These are phyloP conservation scores for Streptopelia turtur DNA, from an alignment of 2,797 vertebrate species.

Conservation along the genomic window DNA sequence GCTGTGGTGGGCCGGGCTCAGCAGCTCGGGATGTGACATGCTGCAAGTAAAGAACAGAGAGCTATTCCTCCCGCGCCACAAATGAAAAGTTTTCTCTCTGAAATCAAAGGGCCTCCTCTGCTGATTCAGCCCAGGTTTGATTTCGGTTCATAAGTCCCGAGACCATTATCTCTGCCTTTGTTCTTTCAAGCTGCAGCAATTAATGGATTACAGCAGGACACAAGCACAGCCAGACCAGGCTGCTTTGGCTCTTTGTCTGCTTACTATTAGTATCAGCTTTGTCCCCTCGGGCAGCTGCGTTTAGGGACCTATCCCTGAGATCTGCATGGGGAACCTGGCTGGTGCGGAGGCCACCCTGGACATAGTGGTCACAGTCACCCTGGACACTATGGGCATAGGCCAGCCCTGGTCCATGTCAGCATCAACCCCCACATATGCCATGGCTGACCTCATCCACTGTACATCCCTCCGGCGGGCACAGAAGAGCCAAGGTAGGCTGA, in stretches of 20 bases:
- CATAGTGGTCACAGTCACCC: background rate
- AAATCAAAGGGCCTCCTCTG: background rate
- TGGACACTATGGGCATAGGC: rapidly evolving
- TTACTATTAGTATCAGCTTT: background rate
- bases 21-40: background rate
- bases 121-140: conserved; percentile 7
- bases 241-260: background rate
- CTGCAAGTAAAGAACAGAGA: background rate
- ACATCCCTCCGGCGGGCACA: rapidly evolving
- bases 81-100: background rate
- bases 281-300: background rate
- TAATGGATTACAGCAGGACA: background rate
- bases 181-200: conserved; percentile 1
- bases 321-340: background rate
- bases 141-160: background rate
- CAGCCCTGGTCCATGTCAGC: rapidly evolving
- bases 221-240: background rate
- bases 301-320: background rate
- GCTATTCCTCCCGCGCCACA: background rate
- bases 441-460: rapidly evolving
- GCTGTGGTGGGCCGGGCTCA: background rate
- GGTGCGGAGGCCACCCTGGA: background rate
- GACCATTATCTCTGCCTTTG: conserved; percentile 15
- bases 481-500: background rate
- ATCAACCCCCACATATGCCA: rapidly evolving